Percentiles rank a stretch among this genome's conserved stretches.
phyloP scores from a whole-genome alignment of 92 coral and sea anemone genomes.

The Metridium senile region DNA sequence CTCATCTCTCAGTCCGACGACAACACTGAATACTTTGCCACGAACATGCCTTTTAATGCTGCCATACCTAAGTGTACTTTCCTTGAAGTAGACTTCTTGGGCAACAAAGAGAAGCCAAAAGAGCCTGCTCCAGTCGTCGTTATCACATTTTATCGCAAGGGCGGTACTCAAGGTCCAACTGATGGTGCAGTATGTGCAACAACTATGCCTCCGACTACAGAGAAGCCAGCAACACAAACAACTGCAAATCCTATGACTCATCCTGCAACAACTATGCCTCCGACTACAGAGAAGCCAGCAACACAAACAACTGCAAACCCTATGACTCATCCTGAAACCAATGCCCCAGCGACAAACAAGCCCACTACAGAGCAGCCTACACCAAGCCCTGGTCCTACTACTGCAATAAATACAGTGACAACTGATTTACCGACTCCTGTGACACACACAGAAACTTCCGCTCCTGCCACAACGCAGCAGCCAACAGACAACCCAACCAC shows the following conservation, averaged over 20 bases:
- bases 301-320: background rate
- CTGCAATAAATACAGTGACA: background rate
- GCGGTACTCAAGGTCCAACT: background rate
- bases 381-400: background rate
- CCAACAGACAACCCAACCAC: background rate
- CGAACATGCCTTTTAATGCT: constrained; percentile 15
- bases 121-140: constrained; percentile 14
- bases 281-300: background rate
- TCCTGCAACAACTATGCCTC: constrained; percentile 11
- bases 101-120: background rate
- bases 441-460: background rate
- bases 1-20: constrained; percentile 11
- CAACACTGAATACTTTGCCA: constrained; percentile 14
- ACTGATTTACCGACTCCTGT: background rate
- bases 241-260: background rate
- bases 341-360: background rate
- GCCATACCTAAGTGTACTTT: constrained; percentile 8
- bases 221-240: background rate
- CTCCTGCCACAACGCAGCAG: background rate
- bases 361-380: constrained; percentile 5
- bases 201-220: constrained; percentile 13
- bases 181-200: constrained; percentile 16
- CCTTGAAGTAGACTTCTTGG: constrained; percentile 14
- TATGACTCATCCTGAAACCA: constrained; percentile 1
- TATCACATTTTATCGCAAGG: constrained; percentile 13